Base-by-base conservation (phyloP, 2,888 invertebrate species). In the Tenodera sinensis region DNA sequence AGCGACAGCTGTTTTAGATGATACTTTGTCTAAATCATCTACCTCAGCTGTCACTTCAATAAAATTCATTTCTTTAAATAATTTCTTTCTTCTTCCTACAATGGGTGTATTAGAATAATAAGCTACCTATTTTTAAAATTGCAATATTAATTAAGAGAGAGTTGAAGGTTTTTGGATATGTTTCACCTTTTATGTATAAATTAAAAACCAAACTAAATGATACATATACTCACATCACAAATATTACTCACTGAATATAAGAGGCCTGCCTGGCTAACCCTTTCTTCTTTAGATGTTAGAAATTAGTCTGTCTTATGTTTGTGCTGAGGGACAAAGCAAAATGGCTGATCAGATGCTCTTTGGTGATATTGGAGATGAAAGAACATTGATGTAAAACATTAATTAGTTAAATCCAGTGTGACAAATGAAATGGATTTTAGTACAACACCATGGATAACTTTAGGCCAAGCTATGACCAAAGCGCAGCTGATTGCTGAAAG, bases 401-500 rank as follows among this genome's bases (percentile, higher is more conserved):
- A 71, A 71, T 71, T 71, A 20, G 8, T 20, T 71, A 8, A 71
- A 42, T 42, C 42, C 42, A 42, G 42, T 42, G 42, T 42, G 9
- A 42, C 42, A 42, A 42, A 42, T 42, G 42, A 42, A 42, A 42
- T 42, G 42, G 42, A 42, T 42, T 42, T 12, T 42, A 42, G 42
- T 12, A 42, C 12, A 0, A 42, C 42, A 42, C 9, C 12, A 42
- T 42, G 42, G 12, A 42, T 12, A 42, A 42, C 12, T 71, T 71
- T 71, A 20, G 54, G 15, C 25, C 54, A 71, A 71, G 0, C 54
- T 71, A 71, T 71, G 54, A 84, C 84, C 47, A 27, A 47, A 85
- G 85, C 83, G 47, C 83, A 83, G 28, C 87, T 89, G 87, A 87
- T 84, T 54, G 47, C 81, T 89, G 1, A 42, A 28, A 71, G 71